Evolutionary conservation across 2,888 invertebrate species (phyloP).

Genomic region (Lissonota sp.): DNA sequence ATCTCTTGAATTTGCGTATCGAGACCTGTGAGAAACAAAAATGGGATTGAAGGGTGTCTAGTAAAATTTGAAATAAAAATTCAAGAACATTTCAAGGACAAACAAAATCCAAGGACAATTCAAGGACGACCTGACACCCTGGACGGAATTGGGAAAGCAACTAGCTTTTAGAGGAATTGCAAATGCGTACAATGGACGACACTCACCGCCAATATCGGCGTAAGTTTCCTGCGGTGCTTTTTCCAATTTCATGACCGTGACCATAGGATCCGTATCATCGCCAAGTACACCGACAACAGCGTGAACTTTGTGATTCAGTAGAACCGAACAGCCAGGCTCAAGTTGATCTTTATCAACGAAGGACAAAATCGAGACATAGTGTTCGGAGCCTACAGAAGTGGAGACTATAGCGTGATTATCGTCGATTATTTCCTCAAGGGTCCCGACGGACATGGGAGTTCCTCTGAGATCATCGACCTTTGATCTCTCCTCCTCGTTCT

Average conservation of each 20-base stretch:
- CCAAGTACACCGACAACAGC: constrained; percentile 99
- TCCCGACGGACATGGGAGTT: constrained; percentile 99
- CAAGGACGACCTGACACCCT: no score
- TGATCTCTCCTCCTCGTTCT: constrained; percentile 98
- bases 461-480: constrained; percentile 99
- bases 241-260: constrained; percentile 99
- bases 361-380: constrained; percentile 99
- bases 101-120: no score
- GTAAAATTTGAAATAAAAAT: no score
- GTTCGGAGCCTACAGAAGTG: constrained; percentile 99
- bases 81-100: no score
- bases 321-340: constrained; percentile 99
- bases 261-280: constrained; percentile 99
- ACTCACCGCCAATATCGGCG: constrained; percentile 95
- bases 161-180: no score
- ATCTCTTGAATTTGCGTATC: constrained; percentile 99
- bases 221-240: constrained; percentile 99
- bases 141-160: no score
- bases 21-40: constrained; percentile 85
- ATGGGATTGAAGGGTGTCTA: no score
- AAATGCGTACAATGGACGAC: no score
- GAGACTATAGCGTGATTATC: constrained; percentile 99
- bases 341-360: constrained; percentile 99
- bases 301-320: constrained; percentile 99
- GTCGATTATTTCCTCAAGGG: constrained; percentile 99